Conservation (phyloP, 1,140 invertebrate genomes). For the Muscidifurax raptorellus region DNA sequence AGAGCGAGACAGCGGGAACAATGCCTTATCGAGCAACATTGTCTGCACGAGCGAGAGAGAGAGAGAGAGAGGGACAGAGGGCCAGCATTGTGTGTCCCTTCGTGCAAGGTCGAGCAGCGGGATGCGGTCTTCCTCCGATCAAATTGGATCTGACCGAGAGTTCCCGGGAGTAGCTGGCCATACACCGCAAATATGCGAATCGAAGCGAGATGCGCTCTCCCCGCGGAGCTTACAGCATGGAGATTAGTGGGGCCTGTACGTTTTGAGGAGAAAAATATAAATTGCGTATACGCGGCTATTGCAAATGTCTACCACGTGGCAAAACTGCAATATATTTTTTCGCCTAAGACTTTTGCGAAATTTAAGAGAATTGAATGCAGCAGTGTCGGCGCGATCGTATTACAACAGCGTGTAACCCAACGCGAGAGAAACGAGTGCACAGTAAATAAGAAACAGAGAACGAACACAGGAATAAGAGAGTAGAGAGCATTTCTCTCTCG, state of each 20-base stretch:
- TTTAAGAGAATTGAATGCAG: too few species aligned
- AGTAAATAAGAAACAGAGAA: not conserved
- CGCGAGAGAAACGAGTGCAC: not conserved
- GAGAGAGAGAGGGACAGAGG: constrained; percentile 24
- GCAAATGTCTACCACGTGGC: too few species aligned
- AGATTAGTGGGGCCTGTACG: not conserved
- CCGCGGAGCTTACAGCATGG: not conserved
- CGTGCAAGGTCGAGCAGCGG: constrained; percentile 1
- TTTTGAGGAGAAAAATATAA: not conserved
- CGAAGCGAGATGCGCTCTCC: not conserved
- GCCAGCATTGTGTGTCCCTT: constrained; percentile 51
- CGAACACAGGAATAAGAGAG: not conserved
- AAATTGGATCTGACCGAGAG: not conserved
- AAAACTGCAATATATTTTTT: too few species aligned
- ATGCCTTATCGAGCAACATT: constrained; percentile 73
- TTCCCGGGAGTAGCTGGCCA: not conserved
- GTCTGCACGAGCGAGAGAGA: constrained; percentile 54
- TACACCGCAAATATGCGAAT: not conserved
- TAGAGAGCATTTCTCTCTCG: not conserved
- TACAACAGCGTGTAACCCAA: too few species aligned
- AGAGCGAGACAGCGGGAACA: constrained; percentile 64
- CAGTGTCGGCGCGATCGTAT: too few species aligned
- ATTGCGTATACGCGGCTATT: not conserved
- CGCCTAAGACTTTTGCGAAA: too few species aligned
- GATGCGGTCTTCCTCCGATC: constrained; percentile 4